Base-by-base conservation (phyloP, 2,888 invertebrate species). In the Leptinotarsa rubiginosa region DNA sequence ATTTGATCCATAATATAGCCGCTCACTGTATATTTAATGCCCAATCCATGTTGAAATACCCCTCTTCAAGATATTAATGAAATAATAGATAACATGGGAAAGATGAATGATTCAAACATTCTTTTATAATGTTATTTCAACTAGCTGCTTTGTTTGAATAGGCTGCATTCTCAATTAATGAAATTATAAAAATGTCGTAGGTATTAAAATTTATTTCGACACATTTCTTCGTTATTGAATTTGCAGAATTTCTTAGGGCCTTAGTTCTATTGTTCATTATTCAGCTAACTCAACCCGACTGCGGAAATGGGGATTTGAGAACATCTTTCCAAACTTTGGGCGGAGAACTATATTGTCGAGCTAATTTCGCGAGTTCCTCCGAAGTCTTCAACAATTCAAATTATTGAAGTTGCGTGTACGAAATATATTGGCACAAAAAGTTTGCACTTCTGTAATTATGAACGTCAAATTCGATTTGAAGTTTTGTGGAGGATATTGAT, bases 301-400 rank as follows among this genome's bases (percentile, higher is more conserved):
- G 5, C n/a, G 4, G n/a, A 16, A 31, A 18, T 20, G n/a, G n/a
- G 41, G 4, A 62, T 62, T 15, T 62, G n/a, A 18, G 41, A 62
- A 31, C 10, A 31, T 62, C n/a, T 62, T 62, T 10, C 18, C 62
- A 16, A 62, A 62, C 62, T 62, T 31, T 4, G 31, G 31, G n/a
- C 62, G 1, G 41, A n/a, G n/a, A 41, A 62, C 62, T 62, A 62
- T 62, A 62, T 62, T 62, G 62, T 62, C 12, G 62, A 41, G 62
- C n/a, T 25, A n/a, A 31, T 62, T 62, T 15, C 41, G n/a, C 25
- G 31, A 62, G 31, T 62, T 31, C 10, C 41, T 62, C 22, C 4
- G 56, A 56, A 56, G 56, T 56, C 13, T 56, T 56, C 15, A 56
- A 56, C 56, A 56, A 56, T 56, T 22, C 13, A 56, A 56, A 56